Evolutionary conservation across 2,797 vertebrate genomes (phyloP).

Genomic region (Phataginus tricuspis): DNA sequence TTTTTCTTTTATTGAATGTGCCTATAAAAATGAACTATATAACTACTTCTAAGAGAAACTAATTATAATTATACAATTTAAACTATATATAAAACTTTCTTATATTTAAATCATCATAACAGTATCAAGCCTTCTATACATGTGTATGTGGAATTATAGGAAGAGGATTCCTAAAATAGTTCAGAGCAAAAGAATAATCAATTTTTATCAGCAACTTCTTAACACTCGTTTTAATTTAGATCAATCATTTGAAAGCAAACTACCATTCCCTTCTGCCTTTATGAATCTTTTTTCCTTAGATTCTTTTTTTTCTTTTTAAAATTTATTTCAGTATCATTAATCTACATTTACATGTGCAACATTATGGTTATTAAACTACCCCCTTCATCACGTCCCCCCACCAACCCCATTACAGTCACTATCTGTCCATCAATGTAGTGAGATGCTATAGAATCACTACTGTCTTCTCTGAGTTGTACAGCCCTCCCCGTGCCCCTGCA

Average conservation of each 20-base stretch:
- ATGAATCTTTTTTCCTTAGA: too few species aligned
- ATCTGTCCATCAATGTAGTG: too few species aligned
- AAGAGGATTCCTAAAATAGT: background rate
- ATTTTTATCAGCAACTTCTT: constrained; percentile 18
- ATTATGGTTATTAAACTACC: too few species aligned
- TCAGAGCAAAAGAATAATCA: background rate
- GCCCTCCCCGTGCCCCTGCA: too few species aligned
- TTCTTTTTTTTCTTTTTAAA: too few species aligned
- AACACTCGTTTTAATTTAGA: constrained; percentile 30
- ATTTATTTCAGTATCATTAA: too few species aligned
- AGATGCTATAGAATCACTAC: too few species aligned
- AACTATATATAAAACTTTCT: background rate
- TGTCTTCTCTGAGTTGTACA: too few species aligned
- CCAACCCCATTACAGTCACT: too few species aligned
- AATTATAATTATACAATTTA: background rate
- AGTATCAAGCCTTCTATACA: background rate
- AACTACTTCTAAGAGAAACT: background rate
- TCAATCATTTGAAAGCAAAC: background rate
- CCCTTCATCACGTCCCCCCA: too few species aligned
- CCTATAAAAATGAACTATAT: background rate
- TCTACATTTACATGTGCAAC: too few species aligned
- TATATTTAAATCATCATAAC: background rate
- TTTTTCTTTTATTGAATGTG: background rate
- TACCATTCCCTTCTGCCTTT: too few species aligned
- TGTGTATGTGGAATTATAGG: background rate